These are phyloP conservation scores for Rhinoptilus africanus DNA, from an alignment of 2,113 vertebrate genomes.

Conservation along the genomic window DNA sequence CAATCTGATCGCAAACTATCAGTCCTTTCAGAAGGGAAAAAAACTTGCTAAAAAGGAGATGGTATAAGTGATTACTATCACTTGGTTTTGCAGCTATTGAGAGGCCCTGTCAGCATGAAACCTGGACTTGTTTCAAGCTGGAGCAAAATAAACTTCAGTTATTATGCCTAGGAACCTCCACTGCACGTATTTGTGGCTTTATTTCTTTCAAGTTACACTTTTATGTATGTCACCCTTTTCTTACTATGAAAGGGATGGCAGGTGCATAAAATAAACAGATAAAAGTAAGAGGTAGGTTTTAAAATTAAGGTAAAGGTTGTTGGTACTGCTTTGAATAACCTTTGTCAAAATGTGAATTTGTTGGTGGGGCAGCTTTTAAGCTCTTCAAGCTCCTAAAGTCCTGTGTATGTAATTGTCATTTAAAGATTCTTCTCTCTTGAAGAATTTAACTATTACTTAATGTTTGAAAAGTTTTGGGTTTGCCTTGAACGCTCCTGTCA, in stretches of 20 bases:
- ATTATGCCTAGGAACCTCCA: neutral
- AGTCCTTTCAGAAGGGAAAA: neutral
- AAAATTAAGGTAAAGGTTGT: neutral
- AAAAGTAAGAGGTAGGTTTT: neutral
- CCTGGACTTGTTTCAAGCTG: neutral
- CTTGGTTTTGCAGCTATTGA: neutral
- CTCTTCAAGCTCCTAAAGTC: neutral
- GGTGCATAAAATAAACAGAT: neutral
- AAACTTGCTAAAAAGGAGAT: neutral
- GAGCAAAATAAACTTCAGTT: neutral
- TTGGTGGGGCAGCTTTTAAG: neutral
- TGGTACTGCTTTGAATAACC: neutral
- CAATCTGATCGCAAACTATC: neutral
- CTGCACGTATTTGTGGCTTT: neutral
- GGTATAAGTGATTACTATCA: neutral
- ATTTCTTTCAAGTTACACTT: neutral
- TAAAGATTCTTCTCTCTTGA: neutral
- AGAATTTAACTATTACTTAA: neutral
- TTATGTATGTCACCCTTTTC: neutral
- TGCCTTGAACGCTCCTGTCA: accelerated
- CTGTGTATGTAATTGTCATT: neutral
- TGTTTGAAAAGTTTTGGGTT: neutral
- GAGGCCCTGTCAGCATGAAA: neutral
- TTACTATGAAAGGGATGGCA: neutral
- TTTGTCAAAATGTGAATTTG: neutral